Evolutionary conservation across 2,113 vertebrate genomes (phyloP), one percentile per base, ranked within the genome.

Genomic region (Oreocharis arfaki): DNA sequence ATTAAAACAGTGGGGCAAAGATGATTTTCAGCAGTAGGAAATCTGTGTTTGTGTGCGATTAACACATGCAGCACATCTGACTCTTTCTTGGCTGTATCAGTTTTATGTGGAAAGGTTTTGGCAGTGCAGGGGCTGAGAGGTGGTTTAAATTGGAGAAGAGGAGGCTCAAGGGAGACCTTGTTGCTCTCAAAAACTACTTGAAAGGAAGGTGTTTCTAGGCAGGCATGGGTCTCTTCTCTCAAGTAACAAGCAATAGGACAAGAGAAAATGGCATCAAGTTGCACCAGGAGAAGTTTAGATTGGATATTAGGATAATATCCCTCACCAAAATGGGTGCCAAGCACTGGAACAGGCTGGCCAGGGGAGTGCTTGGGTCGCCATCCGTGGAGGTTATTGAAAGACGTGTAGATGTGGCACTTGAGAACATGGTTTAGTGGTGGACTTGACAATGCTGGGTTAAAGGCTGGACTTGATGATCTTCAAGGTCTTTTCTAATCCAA

Each of bases 181-280:
- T 17, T 23, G 10, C 41, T 49, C 12, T 28, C 22, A 55, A 55
- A 21, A 61, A 2, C 4, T 41, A 8, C 12, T 3, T 61, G 47
- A 42, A 76, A 61, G 4, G 17, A 35, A 3, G 4, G 1, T 35
- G 32, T 16, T 55, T 12, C 5, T 7, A 19, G 14, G 11, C 0
- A 0, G n/a, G 6, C 16, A 16, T 17, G 24, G 3, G 5, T 52
- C 10, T 61, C n/a, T 14, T 76, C 30, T 42, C 47, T 46, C 17
- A 55, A 69, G n/a, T 27, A 55, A 61, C 30, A 61, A 76, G 24
- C 7, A 53, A 47, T n/a, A 46, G 9, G 41, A 69, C 21, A 32
- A 55, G 24, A 61, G 30, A 46, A 76, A 83, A 76, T 22, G 6
- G 14, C 20, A 13, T 68, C 46, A 76, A 6, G 7, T 19, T 61